phyloP scores from a whole-genome alignment of 2,888 invertebrate species.

The Ophion slaviceki region DNA sequence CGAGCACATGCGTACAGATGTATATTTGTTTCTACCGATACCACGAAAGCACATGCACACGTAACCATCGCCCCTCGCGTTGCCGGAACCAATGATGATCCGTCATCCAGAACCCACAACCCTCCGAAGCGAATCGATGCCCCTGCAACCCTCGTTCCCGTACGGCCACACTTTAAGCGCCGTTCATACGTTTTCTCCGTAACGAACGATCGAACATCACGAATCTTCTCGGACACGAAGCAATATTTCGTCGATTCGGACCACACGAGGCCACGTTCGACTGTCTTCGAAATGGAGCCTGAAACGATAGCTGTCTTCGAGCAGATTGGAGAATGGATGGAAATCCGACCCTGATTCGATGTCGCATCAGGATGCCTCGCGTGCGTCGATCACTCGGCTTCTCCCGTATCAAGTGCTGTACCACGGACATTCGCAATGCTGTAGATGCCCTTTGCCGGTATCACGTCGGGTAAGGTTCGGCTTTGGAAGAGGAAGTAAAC shows the following conservation, averaged over 20 bases:
- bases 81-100: constrained; percentile 72
- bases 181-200: constrained; percentile 39
- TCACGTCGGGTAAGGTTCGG: constrained; percentile 69
- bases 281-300: constrained; percentile 5
- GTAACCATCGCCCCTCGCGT: constrained; percentile 65
- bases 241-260: constrained; percentile 39
- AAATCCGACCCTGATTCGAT: background rate
- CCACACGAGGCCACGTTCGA: background rate
- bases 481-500: constrained; percentile 57
- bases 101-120: constrained; percentile 73
- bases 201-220: constrained; percentile 56
- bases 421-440: too few species aligned
- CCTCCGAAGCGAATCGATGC: constrained; percentile 68
- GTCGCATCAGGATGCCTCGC: background rate
- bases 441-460: background rate
- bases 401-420: constrained; percentile 3
- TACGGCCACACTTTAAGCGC: background rate
- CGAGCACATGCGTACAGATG: constrained; percentile 11
- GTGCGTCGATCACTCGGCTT: constrained; percentile 1
- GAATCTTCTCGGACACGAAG: constrained; percentile 50
- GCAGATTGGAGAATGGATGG: background rate
- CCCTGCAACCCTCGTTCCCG: constrained; percentile 37
- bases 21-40: constrained; percentile 42
- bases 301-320: background rate
- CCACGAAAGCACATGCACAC: constrained; percentile 59